Evolutionary conservation across 2,888 invertebrate species (phyloP), one percentile per base, ranked within the genome.

Genomic region (Pegoplata infirma): DNA sequence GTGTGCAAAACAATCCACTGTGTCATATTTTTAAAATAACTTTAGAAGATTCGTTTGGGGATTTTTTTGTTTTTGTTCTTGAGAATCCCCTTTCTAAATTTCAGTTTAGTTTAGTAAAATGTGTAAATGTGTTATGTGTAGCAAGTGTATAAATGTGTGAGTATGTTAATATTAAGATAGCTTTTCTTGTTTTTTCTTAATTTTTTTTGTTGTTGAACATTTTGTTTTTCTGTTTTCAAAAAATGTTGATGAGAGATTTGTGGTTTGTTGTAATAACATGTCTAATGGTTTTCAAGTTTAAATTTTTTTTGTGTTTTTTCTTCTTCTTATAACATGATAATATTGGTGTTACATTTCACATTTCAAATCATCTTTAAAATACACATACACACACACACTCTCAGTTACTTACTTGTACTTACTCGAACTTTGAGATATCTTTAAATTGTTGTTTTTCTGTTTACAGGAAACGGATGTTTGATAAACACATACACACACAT

Each of bases 391-490:
- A 46, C 63, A 7, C 21, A 36, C 23, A 46, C 10, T 44, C 7
- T 17, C 19, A 25, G 32, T 25, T 25, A n/a, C n/a, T n/a, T n/a
- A n/a, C n/a, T n/a, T n/a, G n/a, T n/a, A n/a, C n/a, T n/a, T n/a
- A n/a, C n/a, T n/a, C n/a, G n/a, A n/a, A n/a, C 32, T 10, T 32
- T 32, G 8, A 32, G 32, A 32, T 32, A 40, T 40, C 36, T 40
- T 40, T 40, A 40, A n/a, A 40, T n/a, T 40, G n/a, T 40, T 40
- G 36, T n/a, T 12, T 40, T 36, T n/a, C n/a, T n/a, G n/a, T n/a
- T n/a, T 47, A 47, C 6, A 64, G 78, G 78, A 79, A 79, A 71
- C 74, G 78, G 78, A 79, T 71, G 61, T 66, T 69, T 74, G 55
- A 75, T 61, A 66, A 69, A 78, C 59, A 21, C 59, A 40, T 23